Percentiles rank a stretch among this genome's conserved stretches.
phyloP scores from a whole-genome alignment of 1,140 invertebrate species.

The Melipona quadrifasciata region DNA sequence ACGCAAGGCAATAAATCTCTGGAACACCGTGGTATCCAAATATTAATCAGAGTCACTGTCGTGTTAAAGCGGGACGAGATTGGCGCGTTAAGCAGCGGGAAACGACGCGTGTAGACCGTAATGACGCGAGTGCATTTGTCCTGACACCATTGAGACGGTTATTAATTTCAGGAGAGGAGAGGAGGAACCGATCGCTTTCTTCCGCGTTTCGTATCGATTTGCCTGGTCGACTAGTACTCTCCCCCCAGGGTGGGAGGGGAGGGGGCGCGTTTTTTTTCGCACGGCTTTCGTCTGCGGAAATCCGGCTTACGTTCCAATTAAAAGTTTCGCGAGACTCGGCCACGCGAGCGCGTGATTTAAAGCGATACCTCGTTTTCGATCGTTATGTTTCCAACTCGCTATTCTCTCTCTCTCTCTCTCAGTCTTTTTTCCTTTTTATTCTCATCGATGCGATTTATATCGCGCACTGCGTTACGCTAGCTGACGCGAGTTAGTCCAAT shows the following conservation, averaged over 20 bases:
- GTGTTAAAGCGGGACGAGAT: neutral
- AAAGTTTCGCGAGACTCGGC: constrained; percentile 36
- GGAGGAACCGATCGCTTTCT: neutral
- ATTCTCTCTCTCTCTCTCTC: neutral
- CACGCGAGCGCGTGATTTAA: constrained; percentile 26
- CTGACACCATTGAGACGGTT: neutral
- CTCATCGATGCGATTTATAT: neutral
- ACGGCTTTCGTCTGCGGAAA: neutral
- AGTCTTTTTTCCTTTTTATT: neutral
- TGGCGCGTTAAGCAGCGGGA: neutral
- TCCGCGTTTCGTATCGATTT: constrained; percentile 22
- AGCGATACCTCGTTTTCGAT: constrained; percentile 25
- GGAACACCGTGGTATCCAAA: neutral
- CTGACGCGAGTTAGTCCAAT: constrained; percentile 12
- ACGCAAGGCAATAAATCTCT: neutral
- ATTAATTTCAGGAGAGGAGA: neutral
- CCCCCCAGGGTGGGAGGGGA: neutral
- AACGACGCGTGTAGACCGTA: neutral
- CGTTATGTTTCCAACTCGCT: constrained; percentile 21
- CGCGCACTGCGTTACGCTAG: neutral
- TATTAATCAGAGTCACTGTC: neutral
- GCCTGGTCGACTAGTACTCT: neutral
- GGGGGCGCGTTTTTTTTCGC: neutral
- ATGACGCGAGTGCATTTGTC: neutral
- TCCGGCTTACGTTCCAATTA: constrained; percentile 49